phyloP scores from a whole-genome alignment of 1,140 invertebrate genomes.

The Macrobrachium rosenbergii region DNA sequence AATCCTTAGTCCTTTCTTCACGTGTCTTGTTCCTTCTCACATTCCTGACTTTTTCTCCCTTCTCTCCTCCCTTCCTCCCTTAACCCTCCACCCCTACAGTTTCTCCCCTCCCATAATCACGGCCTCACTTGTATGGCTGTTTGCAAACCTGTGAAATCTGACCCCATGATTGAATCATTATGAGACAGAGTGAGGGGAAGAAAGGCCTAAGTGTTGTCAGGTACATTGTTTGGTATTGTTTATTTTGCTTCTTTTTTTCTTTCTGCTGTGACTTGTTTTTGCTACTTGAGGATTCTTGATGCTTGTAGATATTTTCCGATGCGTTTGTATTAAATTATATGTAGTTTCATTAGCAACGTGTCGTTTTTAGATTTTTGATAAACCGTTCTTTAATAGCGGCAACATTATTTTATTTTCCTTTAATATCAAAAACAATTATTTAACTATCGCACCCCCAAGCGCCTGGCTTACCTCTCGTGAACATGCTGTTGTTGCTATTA shows the following conservation, averaged over 20 bases:
- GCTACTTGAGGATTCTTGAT: too few relatives aligned
- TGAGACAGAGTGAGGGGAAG: conserved; percentile 10
- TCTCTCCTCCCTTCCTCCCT: not conserved
- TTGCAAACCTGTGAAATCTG: conserved; percentile 39
- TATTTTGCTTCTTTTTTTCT: not conserved
- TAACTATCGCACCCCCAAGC: too few relatives aligned
- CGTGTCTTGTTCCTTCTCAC: not conserved
- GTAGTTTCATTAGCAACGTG: too few relatives aligned
- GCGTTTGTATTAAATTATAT: too few relatives aligned
- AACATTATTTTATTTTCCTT: too few relatives aligned
- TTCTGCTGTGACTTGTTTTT: too few relatives aligned
- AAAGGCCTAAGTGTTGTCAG: not conserved
- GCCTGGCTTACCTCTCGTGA: too few relatives aligned
- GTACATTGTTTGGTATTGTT: not conserved
- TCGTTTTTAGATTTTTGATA: too few relatives aligned
- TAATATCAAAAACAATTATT: too few relatives aligned
- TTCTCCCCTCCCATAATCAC: conserved; percentile 39
- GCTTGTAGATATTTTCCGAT: too few relatives aligned
- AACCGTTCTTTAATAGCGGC: too few relatives aligned
- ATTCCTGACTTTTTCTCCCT: not conserved
- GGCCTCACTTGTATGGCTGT: conserved; percentile 53
- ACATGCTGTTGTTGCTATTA: too few relatives aligned
- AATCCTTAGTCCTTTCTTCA: not conserved
- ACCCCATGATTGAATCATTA: conserved; percentile 28
- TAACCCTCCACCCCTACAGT: not conserved